phyloP scores from a whole-genome alignment of 1,140 invertebrate genomes.

The Liolophura sinensis region DNA sequence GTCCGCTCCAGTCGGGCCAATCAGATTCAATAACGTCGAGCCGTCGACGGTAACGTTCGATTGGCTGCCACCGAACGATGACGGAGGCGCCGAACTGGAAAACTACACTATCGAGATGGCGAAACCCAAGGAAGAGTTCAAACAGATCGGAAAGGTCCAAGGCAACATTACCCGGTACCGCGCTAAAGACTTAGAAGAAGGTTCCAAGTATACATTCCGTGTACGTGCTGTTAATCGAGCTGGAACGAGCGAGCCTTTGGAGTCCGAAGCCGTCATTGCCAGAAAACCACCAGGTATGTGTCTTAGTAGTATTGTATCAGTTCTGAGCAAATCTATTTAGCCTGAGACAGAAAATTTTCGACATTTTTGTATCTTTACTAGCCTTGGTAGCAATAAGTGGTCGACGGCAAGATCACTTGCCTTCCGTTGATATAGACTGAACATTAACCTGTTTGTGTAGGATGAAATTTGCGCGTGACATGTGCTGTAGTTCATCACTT shows the following conservation, averaged over 20 bases:
- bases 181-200: constrained; percentile 82
- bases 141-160: constrained; percentile 25
- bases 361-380: too few relatives aligned
- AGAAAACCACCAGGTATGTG: constrained; percentile 92
- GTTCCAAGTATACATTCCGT: constrained; percentile 91
- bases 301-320: constrained; percentile 60
- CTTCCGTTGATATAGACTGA: not conserved
- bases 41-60: constrained; percentile 55
- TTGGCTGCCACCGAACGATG: constrained; percentile 88
- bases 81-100: constrained; percentile 74
- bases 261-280: constrained; percentile 93
- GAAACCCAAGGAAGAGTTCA: constrained; percentile 25
- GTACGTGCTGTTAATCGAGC: constrained; percentile 92
- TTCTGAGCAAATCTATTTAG: too few relatives aligned
- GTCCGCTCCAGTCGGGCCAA: constrained; percentile 31
- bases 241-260: constrained; percentile 90
- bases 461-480: not conserved
- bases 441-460: not conserved
- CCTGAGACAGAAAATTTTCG: too few relatives aligned
- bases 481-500: not conserved
- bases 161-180: constrained; percentile 59
- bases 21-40: constrained; percentile 81
- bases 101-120: constrained; percentile 46
- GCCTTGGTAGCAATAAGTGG: too few relatives aligned
- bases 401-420: too few relatives aligned